These are phyloP conservation scores for Mohoua ochrocephala DNA, from an alignment of 2,113 vertebrate genomes.

Conservation along the genomic window DNA sequence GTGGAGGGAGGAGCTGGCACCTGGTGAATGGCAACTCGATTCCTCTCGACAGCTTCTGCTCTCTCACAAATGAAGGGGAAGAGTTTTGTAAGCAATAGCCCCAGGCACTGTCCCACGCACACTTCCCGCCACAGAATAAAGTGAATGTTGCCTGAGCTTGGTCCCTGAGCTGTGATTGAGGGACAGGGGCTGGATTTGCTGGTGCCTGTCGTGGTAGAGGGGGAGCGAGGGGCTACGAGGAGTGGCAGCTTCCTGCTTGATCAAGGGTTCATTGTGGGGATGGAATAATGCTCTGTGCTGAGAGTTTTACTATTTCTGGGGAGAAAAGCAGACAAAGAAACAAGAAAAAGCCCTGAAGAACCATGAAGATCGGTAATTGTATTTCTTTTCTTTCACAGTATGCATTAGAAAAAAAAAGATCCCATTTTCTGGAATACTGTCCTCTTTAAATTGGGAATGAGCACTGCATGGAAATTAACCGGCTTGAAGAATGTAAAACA, in stretches of 20 bases:
- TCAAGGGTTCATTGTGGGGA: neutral
- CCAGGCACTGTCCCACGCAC: neutral
- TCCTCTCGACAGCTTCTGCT: neutral
- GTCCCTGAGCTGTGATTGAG: neutral
- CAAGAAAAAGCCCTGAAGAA: conserved; percentile 31
- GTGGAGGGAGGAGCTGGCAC: neutral
- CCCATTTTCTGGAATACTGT: conserved; percentile 80
- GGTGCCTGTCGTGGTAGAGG: neutral
- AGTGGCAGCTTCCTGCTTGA: neutral
- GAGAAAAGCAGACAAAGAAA: conserved; percentile 41
- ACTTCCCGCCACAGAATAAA: neutral
- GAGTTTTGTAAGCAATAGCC: neutral
- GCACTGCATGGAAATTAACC: conserved; percentile 80
- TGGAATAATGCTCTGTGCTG: neutral
- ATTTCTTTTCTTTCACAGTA: conserved; percentile 86
- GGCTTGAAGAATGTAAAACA: conserved; percentile 78
- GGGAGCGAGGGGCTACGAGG: neutral
- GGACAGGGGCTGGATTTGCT: neutral
- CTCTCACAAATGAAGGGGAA: neutral
- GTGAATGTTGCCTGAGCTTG: neutral
- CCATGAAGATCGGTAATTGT: conserved; percentile 78
- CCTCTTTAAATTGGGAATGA: conserved; percentile 80
- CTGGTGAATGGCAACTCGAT: neutral
- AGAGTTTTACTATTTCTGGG: conserved; percentile 10
- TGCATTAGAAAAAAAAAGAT: conserved; percentile 85